These are phyloP conservation scores for Belonocnema kinseyi DNA, from an alignment of 1,140 invertebrate species.

Conservation along the genomic window DNA sequence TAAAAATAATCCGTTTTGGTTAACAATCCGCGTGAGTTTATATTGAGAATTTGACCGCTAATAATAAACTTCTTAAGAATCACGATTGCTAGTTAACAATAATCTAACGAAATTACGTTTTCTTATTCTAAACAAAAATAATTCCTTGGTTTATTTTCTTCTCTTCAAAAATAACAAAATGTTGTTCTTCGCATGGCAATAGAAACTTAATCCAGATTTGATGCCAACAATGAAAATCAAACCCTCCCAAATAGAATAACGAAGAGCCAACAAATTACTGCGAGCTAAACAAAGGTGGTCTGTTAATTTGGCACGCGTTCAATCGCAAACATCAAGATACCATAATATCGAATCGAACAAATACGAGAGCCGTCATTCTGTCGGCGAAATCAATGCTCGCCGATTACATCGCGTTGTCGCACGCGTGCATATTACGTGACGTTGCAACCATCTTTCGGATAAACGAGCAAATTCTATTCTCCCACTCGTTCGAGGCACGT, in stretches of 20 bases:
- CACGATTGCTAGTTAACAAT: no score
- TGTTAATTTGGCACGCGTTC: constrained; percentile 17
- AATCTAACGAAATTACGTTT: no score
- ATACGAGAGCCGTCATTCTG: constrained; percentile 10
- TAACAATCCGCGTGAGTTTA: no score
- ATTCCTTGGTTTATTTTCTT: no score
- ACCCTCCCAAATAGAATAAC: background rate
- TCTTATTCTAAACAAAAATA: no score
- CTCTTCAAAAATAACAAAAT: background rate
- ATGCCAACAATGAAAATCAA: constrained; percentile 5
- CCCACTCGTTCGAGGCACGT: background rate
- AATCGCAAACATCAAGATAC: constrained; percentile 11
- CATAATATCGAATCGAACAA: constrained; percentile 19
- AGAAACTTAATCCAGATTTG: background rate
- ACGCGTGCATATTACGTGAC: constrained; percentile 48
- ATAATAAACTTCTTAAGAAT: no score
- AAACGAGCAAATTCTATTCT: constrained; percentile 43
- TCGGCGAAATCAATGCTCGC: constrained; percentile 36
- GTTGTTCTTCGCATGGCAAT: background rate
- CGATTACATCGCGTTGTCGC: background rate
- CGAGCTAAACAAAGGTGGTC: background rate
- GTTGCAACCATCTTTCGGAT: constrained; percentile 44
- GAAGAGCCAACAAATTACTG: constrained; percentile 11
- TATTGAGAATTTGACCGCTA: no score
- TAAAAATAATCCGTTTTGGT: no score